phyloP scores from a whole-genome alignment of 2,888 invertebrate species.

The Tiliacea citrago region DNA sequence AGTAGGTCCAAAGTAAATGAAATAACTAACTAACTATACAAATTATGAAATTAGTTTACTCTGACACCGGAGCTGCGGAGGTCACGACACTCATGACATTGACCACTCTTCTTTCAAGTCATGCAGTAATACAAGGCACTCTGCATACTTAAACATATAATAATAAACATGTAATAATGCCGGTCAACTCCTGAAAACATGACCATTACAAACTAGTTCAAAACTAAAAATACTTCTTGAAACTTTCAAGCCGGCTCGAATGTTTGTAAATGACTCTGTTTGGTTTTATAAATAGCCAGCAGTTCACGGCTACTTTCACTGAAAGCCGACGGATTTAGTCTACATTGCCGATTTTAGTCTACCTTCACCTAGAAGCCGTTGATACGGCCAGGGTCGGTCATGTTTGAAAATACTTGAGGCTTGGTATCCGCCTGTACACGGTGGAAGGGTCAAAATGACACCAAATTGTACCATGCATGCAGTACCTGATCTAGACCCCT shows the following conservation, averaged over 20 bases:
- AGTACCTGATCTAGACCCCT: too few relatives aligned
- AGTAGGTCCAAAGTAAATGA: too few relatives aligned
- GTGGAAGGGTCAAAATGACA: neutral
- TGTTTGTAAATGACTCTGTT: slow-evolving; percentile 31
- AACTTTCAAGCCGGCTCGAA: slow-evolving; percentile 15
- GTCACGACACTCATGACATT: neutral
- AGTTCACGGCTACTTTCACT: slow-evolving; percentile 50
- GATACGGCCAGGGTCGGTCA: slow-evolving; percentile 13
- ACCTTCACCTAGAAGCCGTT: slow-evolving; percentile 18
- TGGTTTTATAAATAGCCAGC: slow-evolving; percentile 48
- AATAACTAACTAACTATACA: too few relatives aligned
- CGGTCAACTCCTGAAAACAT: neutral
- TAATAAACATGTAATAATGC: too few relatives aligned
- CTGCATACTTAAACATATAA: neutral
- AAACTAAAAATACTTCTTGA: slow-evolving; percentile 13
- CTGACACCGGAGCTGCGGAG: neutral
- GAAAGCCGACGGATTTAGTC: slow-evolving; percentile 31
- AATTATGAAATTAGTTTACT: neutral
- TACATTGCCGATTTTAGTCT: slow-evolving; percentile 29
- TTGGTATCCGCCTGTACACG: neutral
- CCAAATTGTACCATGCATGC: neutral
- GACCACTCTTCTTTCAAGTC: neutral
- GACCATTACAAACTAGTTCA: slow-evolving; percentile 1
- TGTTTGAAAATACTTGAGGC: slow-evolving; percentile 20
- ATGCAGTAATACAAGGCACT: neutral